These are phyloP conservation scores for Acomys russatus DNA, from an alignment of 2,797 vertebrate genomes.

Conservation along the genomic window DNA sequence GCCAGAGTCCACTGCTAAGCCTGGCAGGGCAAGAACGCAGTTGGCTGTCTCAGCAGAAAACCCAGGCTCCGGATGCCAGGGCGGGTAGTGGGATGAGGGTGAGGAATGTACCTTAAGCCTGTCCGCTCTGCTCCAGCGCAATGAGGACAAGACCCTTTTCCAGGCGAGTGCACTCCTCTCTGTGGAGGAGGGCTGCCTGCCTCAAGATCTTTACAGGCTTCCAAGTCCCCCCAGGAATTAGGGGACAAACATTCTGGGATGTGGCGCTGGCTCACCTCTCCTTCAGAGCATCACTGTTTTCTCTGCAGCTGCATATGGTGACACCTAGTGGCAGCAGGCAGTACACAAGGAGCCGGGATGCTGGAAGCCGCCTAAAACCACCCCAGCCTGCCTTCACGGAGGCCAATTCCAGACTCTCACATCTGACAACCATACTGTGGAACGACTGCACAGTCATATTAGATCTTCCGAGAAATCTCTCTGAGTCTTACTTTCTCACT, in stretches of 20 bases:
- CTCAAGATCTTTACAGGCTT: neutral
- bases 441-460: neutral
- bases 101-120: too few relatives aligned
- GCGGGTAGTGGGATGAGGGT: too few relatives aligned
- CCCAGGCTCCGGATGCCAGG: too few relatives aligned
- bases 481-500: neutral
- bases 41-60: too few relatives aligned
- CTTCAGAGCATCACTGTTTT: neutral
- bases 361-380: neutral
- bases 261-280: neutral
- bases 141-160: neutral
- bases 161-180: neutral
- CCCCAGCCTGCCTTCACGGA: neutral
- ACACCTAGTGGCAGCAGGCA: constrained; percentile 34
- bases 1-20: too few relatives aligned
- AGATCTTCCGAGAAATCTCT: neutral
- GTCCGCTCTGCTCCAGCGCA: too few relatives aligned
- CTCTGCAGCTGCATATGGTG: neutral
- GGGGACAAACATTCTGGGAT: neutral
- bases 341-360: neutral
- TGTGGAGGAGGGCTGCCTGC: neutral
- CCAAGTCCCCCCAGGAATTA: neutral
- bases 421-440: neutral
- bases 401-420: neutral
- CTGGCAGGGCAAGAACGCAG: too few relatives aligned